These are phyloP conservation scores for Brachycybe producta DNA, from an alignment of 2,888 invertebrate species.

Conservation along the genomic window DNA sequence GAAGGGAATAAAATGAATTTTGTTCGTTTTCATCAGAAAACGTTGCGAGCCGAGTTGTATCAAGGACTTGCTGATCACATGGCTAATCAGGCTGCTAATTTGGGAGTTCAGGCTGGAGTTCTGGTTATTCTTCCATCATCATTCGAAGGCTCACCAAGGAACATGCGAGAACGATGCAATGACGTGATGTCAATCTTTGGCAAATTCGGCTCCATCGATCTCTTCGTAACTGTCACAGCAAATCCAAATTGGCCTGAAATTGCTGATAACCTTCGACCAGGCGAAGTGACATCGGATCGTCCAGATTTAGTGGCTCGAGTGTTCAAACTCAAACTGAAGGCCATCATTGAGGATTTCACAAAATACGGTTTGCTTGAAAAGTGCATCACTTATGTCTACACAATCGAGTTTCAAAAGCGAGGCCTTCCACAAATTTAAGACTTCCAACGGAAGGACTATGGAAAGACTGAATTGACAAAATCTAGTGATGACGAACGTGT, in stretches of 20 bases:
- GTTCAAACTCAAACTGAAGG: slow-evolving; percentile 24
- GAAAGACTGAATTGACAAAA: too few relatives aligned
- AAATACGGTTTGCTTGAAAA: slow-evolving; percentile 14
- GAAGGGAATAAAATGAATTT: too few relatives aligned
- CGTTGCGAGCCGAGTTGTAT: background rate
- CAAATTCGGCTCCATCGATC: background rate
- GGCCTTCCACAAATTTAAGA: slow-evolving; percentile 21
- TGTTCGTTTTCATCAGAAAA: too few relatives aligned
- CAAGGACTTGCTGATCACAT: background rate
- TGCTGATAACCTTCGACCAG: background rate
- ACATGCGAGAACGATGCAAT: background rate
- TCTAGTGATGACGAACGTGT: too few relatives aligned
- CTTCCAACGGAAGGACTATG: too few relatives aligned
- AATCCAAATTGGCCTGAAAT: slow-evolving; percentile 2
- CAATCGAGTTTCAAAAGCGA: slow-evolving; percentile 25
- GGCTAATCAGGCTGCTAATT: background rate
- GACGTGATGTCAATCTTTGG: background rate
- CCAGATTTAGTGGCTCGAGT: slow-evolving; percentile 23
- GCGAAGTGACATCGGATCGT: background rate
- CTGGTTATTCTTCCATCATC: background rate
- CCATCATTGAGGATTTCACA: slow-evolving; percentile 13
- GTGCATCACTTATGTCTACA: slow-evolving; percentile 16
- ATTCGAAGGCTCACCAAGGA: background rate
- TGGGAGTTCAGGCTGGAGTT: background rate
- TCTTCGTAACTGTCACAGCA: background rate